These are phyloP conservation scores for Dysidea cf. avara DNA, from an alignment of 37 sponge, comb jelly and placozoan species.

Conservation along the genomic window DNA sequence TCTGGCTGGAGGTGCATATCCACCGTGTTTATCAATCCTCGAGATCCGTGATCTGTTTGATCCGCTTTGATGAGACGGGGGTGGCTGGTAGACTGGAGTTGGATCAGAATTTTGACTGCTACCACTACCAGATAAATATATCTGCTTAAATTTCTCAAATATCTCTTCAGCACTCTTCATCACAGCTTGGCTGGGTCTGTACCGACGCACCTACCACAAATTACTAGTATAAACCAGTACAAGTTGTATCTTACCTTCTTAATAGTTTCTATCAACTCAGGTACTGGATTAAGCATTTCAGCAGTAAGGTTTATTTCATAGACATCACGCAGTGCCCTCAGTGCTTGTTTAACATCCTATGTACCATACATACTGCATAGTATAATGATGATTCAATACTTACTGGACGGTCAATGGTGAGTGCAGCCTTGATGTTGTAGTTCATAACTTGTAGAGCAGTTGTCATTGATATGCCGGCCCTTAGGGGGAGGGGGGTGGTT, in stretches of 20 bases:
- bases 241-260: conserved; percentile 77
- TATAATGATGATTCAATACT: background rate
- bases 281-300: conserved; percentile 37
- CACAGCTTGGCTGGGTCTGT: conserved; percentile 15
- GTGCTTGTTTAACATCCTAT: conserved; percentile 39
- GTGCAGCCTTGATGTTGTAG: conserved; percentile 66
- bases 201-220: conserved; percentile 13
- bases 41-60: too few relatives aligned
- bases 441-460: conserved; percentile 36
- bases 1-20: too few relatives aligned
- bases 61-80: too few relatives aligned
- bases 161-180: conserved; percentile 36
- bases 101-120: background rate
- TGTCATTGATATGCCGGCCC: conserved; percentile 30
- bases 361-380: background rate
- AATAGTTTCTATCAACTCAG: conserved; percentile 52
- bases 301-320: conserved; percentile 1
- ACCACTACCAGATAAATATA: background rate
- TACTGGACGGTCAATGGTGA: conserved; percentile 39
- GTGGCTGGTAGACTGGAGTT: too few relatives aligned
- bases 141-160: conserved; percentile 22
- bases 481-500: background rate
- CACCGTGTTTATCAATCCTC: too few relatives aligned
- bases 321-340: conserved; percentile 19
- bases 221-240: background rate